A percentile compares a stretch with the other conserved stretches of the same genome.
These are phyloP conservation scores for Hypocryptadius cinnamomeus DNA, from an alignment of 2,113 vertebrate species.

Conservation along the genomic window DNA sequence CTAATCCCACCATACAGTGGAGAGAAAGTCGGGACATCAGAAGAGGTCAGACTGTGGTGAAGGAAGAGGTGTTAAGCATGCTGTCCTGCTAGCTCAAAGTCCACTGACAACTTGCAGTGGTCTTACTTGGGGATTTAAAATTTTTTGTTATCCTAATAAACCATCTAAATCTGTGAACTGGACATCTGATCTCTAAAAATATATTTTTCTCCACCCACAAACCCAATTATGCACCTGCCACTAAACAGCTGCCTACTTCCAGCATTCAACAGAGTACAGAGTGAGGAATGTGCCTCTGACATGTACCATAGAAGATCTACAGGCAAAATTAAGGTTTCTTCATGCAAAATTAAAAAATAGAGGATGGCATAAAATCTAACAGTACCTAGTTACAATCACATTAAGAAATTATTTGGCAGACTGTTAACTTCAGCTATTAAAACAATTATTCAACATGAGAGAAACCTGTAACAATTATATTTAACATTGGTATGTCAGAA, in stretches of 20 bases:
- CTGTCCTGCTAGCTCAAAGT: not conserved
- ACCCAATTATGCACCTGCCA: not conserved
- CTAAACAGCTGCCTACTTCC: slow-evolving; percentile 6
- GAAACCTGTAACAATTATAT: not conserved
- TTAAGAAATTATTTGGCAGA: slow-evolving; percentile 7
- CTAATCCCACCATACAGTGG: not conserved
- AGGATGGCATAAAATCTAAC: not conserved
- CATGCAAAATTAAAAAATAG: not conserved
- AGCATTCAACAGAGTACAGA: not conserved
- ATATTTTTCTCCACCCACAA: not conserved
- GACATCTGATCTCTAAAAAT: not conserved
- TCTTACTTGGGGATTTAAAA: not conserved
- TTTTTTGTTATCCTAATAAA: not conserved
- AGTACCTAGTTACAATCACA: not conserved
- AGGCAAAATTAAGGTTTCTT: slow-evolving; percentile 4
- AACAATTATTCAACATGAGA: slow-evolving; percentile 8
- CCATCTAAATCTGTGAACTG: not conserved
- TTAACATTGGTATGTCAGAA: not conserved
- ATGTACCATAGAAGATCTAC: not conserved
- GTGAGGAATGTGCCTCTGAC: not conserved
- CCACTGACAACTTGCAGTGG: not conserved
- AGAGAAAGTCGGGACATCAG: not conserved
- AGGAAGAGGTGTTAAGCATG: not conserved
- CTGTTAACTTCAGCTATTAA: slow-evolving; percentile 27
- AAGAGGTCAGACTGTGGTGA: not conserved